A percentile compares a stretch with the other conserved stretches of the same genome.
These are phyloP conservation scores for Lophura nycthemera DNA, from an alignment of 2,113 vertebrate species.

Conservation along the genomic window DNA sequence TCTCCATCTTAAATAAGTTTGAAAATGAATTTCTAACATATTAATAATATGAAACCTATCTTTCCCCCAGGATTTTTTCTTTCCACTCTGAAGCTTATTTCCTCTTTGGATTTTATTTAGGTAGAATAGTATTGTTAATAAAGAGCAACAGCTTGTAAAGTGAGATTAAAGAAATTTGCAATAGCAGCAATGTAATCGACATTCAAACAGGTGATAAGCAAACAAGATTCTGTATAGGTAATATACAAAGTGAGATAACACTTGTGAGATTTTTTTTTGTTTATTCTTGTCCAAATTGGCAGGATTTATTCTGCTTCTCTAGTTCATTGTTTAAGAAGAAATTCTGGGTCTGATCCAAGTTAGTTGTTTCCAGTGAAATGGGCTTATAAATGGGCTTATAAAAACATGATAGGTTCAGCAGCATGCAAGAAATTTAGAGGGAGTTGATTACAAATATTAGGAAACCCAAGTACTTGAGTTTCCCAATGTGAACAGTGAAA, in stretches of 20 bases:
- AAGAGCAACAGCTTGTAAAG: background rate
- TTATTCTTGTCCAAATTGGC: background rate
- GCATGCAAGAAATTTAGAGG: background rate
- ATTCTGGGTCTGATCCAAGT: constrained; percentile 7
- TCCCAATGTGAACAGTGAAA: background rate
- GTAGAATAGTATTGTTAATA: background rate
- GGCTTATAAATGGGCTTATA: background rate
- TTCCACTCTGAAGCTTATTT: background rate
- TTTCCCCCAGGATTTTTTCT: background rate
- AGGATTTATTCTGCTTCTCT: background rate
- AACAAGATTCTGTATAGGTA: background rate
- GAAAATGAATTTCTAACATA: background rate
- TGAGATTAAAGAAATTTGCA: background rate
- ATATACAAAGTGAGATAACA: background rate
- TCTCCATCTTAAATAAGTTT: background rate
- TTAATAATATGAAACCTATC: background rate
- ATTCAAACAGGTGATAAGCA: background rate
- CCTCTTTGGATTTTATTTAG: background rate
- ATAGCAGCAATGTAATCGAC: background rate
- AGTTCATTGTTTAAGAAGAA: background rate
- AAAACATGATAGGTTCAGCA: constrained; percentile 17
- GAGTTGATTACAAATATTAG: constrained; percentile 21
- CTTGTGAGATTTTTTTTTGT: background rate
- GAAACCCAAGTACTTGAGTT: background rate
- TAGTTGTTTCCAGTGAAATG: background rate